Evolutionary conservation across 2,113 vertebrate genomes (phyloP).

Genomic region (Condylura cristata): DNA sequence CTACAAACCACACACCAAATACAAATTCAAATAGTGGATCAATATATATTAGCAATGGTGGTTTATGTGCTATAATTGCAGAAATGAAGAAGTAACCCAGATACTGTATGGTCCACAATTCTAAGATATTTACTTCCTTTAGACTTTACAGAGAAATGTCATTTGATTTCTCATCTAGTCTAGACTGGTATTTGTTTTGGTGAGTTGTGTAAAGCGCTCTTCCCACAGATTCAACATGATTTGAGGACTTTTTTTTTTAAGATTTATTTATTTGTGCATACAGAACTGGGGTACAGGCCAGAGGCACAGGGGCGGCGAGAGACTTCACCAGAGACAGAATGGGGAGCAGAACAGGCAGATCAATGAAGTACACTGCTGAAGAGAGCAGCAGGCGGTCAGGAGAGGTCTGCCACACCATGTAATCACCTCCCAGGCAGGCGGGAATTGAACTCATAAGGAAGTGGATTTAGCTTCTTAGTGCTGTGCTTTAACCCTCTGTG

Average conservation of each 20-base stretch:
- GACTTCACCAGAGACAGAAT: too few species aligned
- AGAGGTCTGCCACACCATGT: too few species aligned
- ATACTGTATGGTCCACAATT: accelerated
- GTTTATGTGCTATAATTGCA: background rate
- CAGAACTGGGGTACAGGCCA: too few species aligned
- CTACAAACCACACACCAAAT: background rate
- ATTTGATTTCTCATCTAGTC: background rate
- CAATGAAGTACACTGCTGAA: too few species aligned
- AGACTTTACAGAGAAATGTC: background rate
- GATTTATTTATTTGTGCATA: too few species aligned
- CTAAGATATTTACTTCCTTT: background rate
- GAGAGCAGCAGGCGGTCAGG: too few species aligned
- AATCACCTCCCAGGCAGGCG: too few species aligned
- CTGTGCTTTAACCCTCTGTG: too few species aligned
- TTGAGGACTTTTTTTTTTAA: background rate
- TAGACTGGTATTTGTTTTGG: background rate
- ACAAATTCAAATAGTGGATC: background rate
- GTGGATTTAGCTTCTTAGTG: too few species aligned
- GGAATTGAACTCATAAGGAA: too few species aligned
- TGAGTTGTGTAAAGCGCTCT: background rate
- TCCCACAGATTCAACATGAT: background rate
- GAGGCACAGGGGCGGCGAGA: too few species aligned
- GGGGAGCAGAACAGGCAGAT: too few species aligned
- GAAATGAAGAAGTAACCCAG: background rate
- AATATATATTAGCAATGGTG: background rate